Evolutionary conservation across 2,888 invertebrate species (phyloP).

Genomic region (Glyphotaelius pellucidus): DNA sequence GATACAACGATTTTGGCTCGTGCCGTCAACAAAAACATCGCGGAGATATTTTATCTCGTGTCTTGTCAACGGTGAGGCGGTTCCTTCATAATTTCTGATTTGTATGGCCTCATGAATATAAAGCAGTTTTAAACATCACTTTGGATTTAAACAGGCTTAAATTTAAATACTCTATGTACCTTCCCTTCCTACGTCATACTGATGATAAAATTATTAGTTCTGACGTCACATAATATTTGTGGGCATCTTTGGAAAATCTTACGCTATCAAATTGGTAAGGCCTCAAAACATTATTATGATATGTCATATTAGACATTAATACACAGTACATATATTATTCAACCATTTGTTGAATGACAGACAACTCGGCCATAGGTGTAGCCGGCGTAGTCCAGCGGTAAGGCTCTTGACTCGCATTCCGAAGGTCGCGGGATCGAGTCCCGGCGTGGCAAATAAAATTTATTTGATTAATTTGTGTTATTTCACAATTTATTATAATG

Average conservation of each 20-base stretch:
- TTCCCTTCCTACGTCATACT: not conserved
- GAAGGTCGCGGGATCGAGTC: no score
- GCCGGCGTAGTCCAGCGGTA: no score
- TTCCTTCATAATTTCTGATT: not conserved
- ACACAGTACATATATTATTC: no score
- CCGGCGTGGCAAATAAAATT: no score
- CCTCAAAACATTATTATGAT: no score
- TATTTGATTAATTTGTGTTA: no score
- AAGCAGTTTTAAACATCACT: not conserved
- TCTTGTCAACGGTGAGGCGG: conserved; percentile 8
- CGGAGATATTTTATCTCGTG: conserved; percentile 28
- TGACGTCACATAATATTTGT: not conserved
- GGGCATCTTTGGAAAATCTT: not conserved
- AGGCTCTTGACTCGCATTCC: no score
- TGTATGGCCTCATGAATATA: not conserved
- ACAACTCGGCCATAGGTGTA: no score
- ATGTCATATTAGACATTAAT: no score
- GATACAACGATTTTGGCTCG: conserved; percentile 62
- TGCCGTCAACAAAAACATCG: conserved; percentile 54
- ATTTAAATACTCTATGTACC: not conserved
- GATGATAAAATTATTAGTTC: not conserved
- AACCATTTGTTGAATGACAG: not conserved
- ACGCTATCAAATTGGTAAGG: no score
- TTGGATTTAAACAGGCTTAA: not conserved
- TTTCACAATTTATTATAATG: no score